Percentiles rank a stretch among this genome's conserved stretches.
Conservation (phyloP, 2,113 vertebrate species). For the Asarcornis scutulata region DNA sequence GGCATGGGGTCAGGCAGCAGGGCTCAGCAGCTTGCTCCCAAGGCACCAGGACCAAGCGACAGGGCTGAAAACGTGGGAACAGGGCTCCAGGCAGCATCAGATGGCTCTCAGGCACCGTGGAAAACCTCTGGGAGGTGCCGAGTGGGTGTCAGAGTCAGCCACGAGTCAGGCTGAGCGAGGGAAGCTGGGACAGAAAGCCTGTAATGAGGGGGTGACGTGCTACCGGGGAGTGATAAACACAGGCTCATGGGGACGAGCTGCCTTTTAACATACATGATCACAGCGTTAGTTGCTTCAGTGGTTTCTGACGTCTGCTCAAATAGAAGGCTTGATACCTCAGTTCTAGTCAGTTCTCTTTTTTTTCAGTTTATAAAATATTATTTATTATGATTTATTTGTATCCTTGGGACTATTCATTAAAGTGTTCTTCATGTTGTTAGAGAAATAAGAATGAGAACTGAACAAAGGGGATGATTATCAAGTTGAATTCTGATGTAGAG, state of each 20-base stretch:
- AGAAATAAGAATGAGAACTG: conserved; percentile 25
- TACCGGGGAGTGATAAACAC: background rate
- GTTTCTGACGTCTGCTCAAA: conserved; percentile 9
- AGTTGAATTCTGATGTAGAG: background rate
- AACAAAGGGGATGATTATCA: conserved; percentile 1
- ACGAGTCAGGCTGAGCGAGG: background rate
- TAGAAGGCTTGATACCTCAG: background rate
- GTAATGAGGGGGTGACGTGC: background rate
- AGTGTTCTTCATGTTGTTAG: conserved; percentile 52
- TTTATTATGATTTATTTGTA: conserved; percentile 53
- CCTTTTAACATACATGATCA: background rate
- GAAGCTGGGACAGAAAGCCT: background rate
- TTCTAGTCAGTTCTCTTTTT: background rate
- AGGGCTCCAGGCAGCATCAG: background rate
- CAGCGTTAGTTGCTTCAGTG: conserved; percentile 22
- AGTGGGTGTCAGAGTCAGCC: background rate
- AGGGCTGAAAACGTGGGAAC: background rate
- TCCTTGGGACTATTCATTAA: conserved; percentile 62
- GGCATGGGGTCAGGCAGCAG: background rate
- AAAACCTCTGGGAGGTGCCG: background rate
- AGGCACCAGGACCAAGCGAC: background rate
- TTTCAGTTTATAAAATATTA: conserved; percentile 40
- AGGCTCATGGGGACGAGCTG: conserved; percentile 9
- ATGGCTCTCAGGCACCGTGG: background rate
- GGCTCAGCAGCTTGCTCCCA: background rate